Conservation (phyloP, 2,113 vertebrate species). For the Perca flavescens region DNA sequence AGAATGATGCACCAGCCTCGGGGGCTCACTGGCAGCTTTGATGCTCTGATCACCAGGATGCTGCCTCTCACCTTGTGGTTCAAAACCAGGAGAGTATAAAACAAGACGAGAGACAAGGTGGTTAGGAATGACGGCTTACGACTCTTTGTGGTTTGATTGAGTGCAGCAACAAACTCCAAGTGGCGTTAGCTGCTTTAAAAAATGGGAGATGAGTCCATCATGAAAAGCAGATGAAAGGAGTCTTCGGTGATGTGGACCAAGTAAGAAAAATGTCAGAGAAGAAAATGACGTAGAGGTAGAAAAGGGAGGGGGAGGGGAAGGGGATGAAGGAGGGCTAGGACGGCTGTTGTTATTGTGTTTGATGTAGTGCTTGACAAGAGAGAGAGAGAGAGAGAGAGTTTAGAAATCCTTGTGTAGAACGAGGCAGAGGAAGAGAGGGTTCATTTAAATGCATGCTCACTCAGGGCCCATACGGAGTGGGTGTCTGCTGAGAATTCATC, state of each 20-base stretch:
- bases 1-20: constrained; percentile 76
- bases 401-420: constrained; percentile 79
- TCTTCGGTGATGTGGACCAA: constrained; percentile 77
- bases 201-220: constrained; percentile 79
- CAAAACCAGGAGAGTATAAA: constrained; percentile 47
- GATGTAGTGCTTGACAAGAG: constrained; percentile 82
- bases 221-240: constrained; percentile 75
- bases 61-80: constrained; percentile 70
- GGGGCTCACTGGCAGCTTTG: constrained; percentile 77
- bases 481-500: constrained; percentile 82
- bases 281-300: constrained; percentile 75
- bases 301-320: constrained; percentile 39
- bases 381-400: constrained; percentile 80
- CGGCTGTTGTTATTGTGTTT: constrained; percentile 81
- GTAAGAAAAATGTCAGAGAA: constrained; percentile 79
- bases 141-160: constrained; percentile 76
- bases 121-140: constrained; percentile 65
- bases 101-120: constrained; percentile 47
- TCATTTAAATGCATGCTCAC: constrained; percentile 84
- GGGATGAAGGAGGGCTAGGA: constrained; percentile 65
- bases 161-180: constrained; percentile 68
- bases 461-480: constrained; percentile 74
- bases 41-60: constrained; percentile 74
- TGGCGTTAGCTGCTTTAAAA: constrained; percentile 69
- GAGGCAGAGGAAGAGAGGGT: constrained; percentile 74